These are phyloP conservation scores for Atractosteus spatula DNA, from an alignment of 2,113 vertebrate genomes.

Conservation along the genomic window DNA sequence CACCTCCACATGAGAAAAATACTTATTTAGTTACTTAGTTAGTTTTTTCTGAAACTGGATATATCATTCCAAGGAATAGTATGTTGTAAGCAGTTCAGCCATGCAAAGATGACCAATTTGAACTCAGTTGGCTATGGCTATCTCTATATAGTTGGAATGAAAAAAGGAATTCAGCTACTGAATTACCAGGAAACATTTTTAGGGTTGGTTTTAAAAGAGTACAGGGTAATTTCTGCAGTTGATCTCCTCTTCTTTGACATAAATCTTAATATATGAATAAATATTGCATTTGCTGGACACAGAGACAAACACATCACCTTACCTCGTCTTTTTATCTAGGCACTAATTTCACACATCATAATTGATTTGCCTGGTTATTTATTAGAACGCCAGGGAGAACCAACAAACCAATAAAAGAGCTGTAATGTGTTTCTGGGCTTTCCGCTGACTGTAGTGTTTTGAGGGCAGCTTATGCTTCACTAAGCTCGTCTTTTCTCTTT, in stretches of 20 bases:
- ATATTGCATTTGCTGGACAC: slow-evolving; percentile 19
- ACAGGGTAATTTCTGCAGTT: slow-evolving; percentile 18
- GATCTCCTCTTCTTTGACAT: not conserved
- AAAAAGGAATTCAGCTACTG: too few species aligned
- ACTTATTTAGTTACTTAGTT: too few species aligned
- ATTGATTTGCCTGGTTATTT: slow-evolving; percentile 67
- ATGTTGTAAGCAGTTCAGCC: too few species aligned
- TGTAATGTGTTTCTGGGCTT: slow-evolving; percentile 55
- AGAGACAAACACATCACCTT: slow-evolving; percentile 12
- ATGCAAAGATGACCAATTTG: too few species aligned
- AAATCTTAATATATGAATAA: not conserved
- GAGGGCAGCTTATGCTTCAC: slow-evolving; percentile 62
- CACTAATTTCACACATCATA: slow-evolving; percentile 58
- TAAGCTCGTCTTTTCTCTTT: slow-evolving; percentile 76
- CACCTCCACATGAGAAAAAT: too few species aligned
- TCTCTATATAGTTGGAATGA: too few species aligned
- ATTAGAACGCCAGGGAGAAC: slow-evolving; percentile 59
- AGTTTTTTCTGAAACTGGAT: too few species aligned
- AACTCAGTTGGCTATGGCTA: too few species aligned
- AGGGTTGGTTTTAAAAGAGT: slow-evolving; percentile 12
- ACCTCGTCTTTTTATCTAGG: slow-evolving; percentile 31
- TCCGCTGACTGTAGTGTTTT: slow-evolving; percentile 74
- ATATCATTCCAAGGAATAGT: too few species aligned
- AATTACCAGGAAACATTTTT: too few species aligned
- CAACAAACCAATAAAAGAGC: slow-evolving; percentile 66